phyloP scores from a whole-genome alignment of 1,140 invertebrate genomes.

The Atta texana region DNA sequence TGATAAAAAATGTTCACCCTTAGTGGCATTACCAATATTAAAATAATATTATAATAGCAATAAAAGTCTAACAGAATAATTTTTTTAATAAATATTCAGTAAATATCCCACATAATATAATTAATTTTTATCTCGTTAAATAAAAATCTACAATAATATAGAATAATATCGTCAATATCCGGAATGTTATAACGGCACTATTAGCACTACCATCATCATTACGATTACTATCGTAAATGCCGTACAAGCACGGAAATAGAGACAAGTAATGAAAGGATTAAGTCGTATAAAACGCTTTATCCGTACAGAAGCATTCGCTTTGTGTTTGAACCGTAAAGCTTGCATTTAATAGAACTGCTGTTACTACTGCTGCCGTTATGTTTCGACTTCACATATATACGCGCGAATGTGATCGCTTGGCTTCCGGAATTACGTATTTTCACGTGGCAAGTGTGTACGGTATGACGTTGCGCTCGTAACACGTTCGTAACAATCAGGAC shows the following conservation, averaged over 20 bases:
- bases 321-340: slow-evolving; percentile 11
- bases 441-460: neutral
- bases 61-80: neutral
- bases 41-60: neutral
- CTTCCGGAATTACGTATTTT: slow-evolving; percentile 35
- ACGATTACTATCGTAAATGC: slow-evolving; percentile 16
- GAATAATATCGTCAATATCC: neutral
- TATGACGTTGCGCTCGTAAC: slow-evolving; percentile 13
- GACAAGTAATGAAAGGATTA: slow-evolving; percentile 47
- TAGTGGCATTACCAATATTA: neutral
- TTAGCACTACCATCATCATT: neutral
- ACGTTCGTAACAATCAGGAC: neutral
- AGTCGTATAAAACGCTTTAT: slow-evolving; percentile 50
- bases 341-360: slow-evolving; percentile 32
- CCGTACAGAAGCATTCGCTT: slow-evolving; percentile 39
- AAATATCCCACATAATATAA: neutral
- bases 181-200: neutral
- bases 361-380: neutral
- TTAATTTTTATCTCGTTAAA: neutral
- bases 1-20: neutral
- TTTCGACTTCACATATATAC: neutral
- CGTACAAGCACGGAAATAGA: neutral
- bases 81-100: neutral
- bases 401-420: neutral
- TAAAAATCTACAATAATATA: neutral